These are phyloP conservation scores for Eledona agricola DNA, from an alignment of 2,888 invertebrate genomes.

Conservation along the genomic window DNA sequence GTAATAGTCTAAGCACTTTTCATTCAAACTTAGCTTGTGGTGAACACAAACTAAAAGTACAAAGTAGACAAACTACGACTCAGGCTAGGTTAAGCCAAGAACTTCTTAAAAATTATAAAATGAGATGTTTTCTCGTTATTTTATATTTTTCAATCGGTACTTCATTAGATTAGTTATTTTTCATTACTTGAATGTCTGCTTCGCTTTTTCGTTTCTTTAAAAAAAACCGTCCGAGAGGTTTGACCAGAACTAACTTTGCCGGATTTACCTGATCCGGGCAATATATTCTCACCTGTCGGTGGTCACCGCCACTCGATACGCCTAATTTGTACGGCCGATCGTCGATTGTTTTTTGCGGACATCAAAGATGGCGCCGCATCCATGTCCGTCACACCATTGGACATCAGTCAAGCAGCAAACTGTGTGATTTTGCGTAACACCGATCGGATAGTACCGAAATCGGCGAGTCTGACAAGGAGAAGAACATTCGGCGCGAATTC, in stretches of 20 bases:
- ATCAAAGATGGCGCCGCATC: constrained; percentile 53
- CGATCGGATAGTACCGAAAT: constrained; percentile 2
- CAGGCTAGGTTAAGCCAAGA: too few species aligned
- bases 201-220: too few species aligned
- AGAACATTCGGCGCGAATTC: constrained; percentile 1
- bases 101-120: too few species aligned
- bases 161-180: too few species aligned
- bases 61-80: constrained; percentile 1
- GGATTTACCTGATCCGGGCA: constrained; percentile 50
- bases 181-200: too few species aligned
- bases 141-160: too few species aligned
- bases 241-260: constrained; percentile 46
- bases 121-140: too few species aligned
- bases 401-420: constrained; percentile 51
- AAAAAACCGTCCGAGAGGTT: constrained; percentile 50
- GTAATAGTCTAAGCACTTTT: too few species aligned
- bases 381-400: constrained; percentile 52
- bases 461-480: constrained; percentile 9
- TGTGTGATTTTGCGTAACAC: constrained; percentile 27
- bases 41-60: too few species aligned
- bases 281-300: constrained; percentile 55
- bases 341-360: constrained; percentile 51
- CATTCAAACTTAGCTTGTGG: too few species aligned
- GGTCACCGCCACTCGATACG: constrained; percentile 50
- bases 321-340: constrained; percentile 53